A percentile compares a stretch with the other conserved stretches of the same genome.
These are phyloP conservation scores for Conus canariensis DNA, from an alignment of 2,888 invertebrate species.

Conservation along the genomic window DNA sequence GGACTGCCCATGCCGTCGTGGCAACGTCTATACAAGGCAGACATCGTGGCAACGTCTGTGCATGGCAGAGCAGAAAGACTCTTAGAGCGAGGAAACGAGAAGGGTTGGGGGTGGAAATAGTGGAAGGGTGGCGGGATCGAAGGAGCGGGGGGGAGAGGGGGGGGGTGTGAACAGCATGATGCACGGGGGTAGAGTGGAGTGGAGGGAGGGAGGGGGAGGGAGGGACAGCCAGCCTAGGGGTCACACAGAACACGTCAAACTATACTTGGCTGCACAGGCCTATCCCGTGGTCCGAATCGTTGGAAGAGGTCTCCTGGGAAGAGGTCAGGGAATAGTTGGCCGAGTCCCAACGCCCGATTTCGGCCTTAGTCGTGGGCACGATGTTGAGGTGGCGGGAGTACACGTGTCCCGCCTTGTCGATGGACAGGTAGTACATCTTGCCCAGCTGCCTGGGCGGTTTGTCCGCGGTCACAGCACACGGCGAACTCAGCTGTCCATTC, in stretches of 20 bases:
- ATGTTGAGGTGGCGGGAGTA: constrained; percentile 65
- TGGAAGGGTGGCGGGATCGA: background rate
- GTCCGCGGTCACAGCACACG: constrained; percentile 8
- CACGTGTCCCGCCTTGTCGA: constrained; percentile 50
- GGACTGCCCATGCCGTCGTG: constrained; percentile 2
- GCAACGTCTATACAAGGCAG: background rate
- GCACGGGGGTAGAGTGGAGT: background rate
- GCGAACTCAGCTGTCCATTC: constrained; percentile 40
- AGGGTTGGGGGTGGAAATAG: background rate
- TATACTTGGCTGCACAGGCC: constrained; percentile 78
- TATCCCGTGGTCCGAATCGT: constrained; percentile 78
- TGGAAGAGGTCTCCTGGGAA: constrained; percentile 76
- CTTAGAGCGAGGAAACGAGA: background rate
- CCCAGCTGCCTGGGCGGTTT: constrained; percentile 28
- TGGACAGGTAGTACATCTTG: constrained; percentile 37
- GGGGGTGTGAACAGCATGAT: constrained; percentile 34
- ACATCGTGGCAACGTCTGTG: background rate
- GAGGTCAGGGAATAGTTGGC: constrained; percentile 87
- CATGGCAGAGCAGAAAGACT: background rate
- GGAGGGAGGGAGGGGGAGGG: background rate
- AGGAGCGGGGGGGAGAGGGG: constrained; percentile 3
- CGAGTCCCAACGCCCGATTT: constrained; percentile 81
- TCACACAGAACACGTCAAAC: constrained; percentile 27
- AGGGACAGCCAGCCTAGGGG: background rate
- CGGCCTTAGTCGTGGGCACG: constrained; percentile 62